Evolutionary conservation across 2,888 invertebrate species (phyloP).

Genomic region (Tachina grossa): DNA sequence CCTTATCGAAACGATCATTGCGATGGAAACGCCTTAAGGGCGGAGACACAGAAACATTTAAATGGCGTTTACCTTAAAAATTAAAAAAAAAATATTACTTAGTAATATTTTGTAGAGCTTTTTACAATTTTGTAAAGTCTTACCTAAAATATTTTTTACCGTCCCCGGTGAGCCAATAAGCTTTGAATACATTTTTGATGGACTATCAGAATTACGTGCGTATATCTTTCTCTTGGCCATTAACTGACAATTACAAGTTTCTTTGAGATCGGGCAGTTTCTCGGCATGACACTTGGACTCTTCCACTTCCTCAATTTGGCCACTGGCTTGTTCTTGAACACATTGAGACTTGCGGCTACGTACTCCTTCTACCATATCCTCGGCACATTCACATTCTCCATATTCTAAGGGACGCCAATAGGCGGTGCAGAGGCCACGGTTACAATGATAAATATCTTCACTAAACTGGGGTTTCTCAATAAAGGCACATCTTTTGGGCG

Average conservation of each 20-base stretch:
- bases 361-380: constrained; percentile 84
- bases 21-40: constrained; percentile 74
- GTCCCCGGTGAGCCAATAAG: constrained; percentile 70
- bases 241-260: constrained; percentile 82
- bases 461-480: constrained; percentile 85
- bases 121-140: not conserved
- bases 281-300: constrained; percentile 85
- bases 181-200: constrained; percentile 73
- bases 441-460: constrained; percentile 86
- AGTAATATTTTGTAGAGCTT: not conserved
- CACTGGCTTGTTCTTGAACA: constrained; percentile 82
- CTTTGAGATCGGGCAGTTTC: constrained; percentile 82
- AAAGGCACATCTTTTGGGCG: constrained; percentile 87
- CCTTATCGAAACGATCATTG: constrained; percentile 74
- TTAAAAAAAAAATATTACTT: constrained; percentile 50
- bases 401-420: constrained; percentile 90
- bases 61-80: constrained; percentile 65
- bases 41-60: constrained; percentile 54
- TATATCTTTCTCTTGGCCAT: constrained; percentile 74
- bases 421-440: constrained; percentile 90
- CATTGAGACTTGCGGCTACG: constrained; percentile 89
- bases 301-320: constrained; percentile 83
- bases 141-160: constrained; percentile 61
- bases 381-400: constrained; percentile 90
- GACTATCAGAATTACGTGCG: constrained; percentile 70